These are phyloP conservation scores for Apamea crenata DNA, from an alignment of 2,888 invertebrate species.

Conservation along the genomic window DNA sequence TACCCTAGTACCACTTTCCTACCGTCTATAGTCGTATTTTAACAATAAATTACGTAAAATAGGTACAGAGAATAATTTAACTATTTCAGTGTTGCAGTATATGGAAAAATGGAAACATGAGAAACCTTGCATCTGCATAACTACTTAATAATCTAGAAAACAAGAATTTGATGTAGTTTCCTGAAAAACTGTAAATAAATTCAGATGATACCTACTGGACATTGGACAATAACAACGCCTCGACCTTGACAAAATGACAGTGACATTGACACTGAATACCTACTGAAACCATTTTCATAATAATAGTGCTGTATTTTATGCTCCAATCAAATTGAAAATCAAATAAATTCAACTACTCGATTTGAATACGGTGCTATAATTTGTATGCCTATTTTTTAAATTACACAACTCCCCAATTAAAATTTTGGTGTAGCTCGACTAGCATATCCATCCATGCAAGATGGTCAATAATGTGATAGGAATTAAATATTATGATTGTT, in stretches of 20 bases:
- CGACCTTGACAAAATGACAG: conserved; percentile 28
- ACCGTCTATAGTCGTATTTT: not conserved
- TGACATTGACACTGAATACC: conserved; percentile 16
- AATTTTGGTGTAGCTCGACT: not conserved
- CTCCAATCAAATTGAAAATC: not conserved
- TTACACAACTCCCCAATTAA: not conserved
- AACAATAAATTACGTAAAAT: not conserved
- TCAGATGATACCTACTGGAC: not conserved
- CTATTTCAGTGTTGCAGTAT: not conserved
- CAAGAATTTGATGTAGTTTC: not conserved
- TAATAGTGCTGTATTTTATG: not conserved
- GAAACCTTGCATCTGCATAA: conserved; percentile 2
- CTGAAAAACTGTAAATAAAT: not conserved
- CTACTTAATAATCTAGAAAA: not conserved
- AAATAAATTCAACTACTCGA: not conserved
- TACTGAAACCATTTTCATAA: not conserved
- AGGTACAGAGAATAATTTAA: not conserved
- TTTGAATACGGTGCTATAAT: not conserved
- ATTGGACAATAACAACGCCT: not conserved
- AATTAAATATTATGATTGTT: not conserved
- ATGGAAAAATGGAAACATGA: not conserved
- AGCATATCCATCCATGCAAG: not conserved
- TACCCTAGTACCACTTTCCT: not conserved
- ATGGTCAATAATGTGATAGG: not conserved
- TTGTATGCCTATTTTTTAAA: not conserved